These are phyloP conservation scores for Caenorhabditis zanzibari DNA, from an alignment of 2,888 invertebrate species.

Conservation along the genomic window DNA sequence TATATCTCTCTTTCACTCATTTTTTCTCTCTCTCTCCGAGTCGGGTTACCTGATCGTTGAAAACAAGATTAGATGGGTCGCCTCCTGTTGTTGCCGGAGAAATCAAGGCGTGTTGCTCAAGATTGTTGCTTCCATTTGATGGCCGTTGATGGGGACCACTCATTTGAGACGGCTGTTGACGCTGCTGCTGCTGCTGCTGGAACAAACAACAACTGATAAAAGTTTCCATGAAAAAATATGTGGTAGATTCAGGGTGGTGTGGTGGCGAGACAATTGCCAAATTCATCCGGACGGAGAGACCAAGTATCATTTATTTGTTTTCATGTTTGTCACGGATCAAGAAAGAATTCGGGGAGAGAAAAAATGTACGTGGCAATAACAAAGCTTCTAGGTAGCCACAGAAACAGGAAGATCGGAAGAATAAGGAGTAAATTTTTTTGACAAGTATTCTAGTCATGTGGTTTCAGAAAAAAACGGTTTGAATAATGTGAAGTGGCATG, in stretches of 20 bases:
- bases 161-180: slow-evolving; percentile 62
- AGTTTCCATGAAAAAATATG: slow-evolving; percentile 1
- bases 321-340: slow-evolving; percentile 18
- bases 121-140: slow-evolving; percentile 63
- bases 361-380: slow-evolving; percentile 6
- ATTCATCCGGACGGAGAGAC: slow-evolving; percentile 15
- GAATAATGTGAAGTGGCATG: too few species aligned
- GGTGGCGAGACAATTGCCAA: slow-evolving; percentile 48
- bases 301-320: slow-evolving; percentile 38
- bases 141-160: slow-evolving; percentile 61
- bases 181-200: slow-evolving; percentile 53
- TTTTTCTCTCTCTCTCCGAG: slow-evolving; percentile 7
- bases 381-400: slow-evolving; percentile 5
- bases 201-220: slow-evolving; percentile 54
- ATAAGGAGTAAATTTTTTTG: too few species aligned
- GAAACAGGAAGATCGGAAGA: too few species aligned
- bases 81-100: slow-evolving; percentile 59
- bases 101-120: slow-evolving; percentile 62
- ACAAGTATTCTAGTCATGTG: too few species aligned
- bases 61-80: slow-evolving; percentile 63
- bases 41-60: slow-evolving; percentile 63
- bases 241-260: slow-evolving; percentile 3
- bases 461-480: too few species aligned
- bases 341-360: not conserved
- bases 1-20: slow-evolving; percentile 8